Evolutionary conservation across 2,113 vertebrate genomes (phyloP).

Genomic region (Tonatia bakeri): DNA sequence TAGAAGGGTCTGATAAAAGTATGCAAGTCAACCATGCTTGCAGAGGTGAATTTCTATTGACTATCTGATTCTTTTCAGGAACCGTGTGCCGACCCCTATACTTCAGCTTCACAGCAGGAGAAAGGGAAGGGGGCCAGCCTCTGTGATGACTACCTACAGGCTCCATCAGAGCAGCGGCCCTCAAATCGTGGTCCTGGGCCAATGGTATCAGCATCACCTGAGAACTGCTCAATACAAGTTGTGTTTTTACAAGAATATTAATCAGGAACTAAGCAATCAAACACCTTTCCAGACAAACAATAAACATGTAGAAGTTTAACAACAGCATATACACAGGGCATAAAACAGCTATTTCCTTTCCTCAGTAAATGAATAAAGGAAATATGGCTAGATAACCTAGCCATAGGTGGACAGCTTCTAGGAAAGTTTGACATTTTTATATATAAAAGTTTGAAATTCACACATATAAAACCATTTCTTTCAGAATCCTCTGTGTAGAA

Average conservation of each 20-base stretch:
- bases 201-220: not conserved
- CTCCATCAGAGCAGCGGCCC: not conserved
- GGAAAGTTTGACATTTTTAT: not conserved
- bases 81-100: not conserved
- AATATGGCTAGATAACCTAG: not conserved
- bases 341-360: not conserved
- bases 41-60: not conserved
- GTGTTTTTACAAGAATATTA: not conserved
- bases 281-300: not conserved
- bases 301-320: not conserved
- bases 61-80: not conserved
- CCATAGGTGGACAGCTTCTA: not conserved
- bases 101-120: not conserved
- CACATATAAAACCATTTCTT: not conserved
- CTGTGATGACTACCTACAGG: not conserved
- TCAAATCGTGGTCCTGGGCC: not conserved
- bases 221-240: not conserved
- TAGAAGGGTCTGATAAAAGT: not conserved
- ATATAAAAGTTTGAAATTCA: not conserved
- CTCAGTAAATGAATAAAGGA: not conserved
- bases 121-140: not conserved
- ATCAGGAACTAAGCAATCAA: not conserved
- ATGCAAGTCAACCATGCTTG: not conserved
- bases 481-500: not conserved
- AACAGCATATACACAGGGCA: not conserved